phyloP scores from a whole-genome alignment of 1,140 invertebrate species.

The Harpegnathos saltator region DNA sequence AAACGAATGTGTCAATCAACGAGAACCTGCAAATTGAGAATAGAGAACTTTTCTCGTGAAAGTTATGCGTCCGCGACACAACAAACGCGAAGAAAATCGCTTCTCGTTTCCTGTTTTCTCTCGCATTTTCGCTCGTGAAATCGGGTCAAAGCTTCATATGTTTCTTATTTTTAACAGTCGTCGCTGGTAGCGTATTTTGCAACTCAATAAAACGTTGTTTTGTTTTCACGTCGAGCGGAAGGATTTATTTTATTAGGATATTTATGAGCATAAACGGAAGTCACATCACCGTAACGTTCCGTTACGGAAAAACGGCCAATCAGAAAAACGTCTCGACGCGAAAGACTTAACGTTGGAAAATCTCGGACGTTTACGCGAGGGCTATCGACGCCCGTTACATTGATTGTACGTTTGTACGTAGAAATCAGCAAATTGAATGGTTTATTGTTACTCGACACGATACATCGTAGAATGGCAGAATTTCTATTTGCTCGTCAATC shows the following conservation, averaged over 20 bases:
- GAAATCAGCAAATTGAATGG: slow-evolving; percentile 25
- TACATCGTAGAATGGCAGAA: background rate
- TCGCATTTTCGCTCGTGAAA: slow-evolving; percentile 2
- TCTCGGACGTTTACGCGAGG: background rate
- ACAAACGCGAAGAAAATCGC: background rate
- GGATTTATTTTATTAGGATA: background rate
- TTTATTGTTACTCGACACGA: slow-evolving; percentile 12
- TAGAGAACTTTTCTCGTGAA: background rate
- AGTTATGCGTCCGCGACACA: background rate
- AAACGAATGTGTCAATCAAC: background rate
- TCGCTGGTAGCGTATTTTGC: too few relatives aligned
- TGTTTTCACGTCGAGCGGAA: background rate
- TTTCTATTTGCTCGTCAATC: slow-evolving; percentile 29
- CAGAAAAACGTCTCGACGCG: background rate
- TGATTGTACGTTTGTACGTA: slow-evolving; percentile 17
- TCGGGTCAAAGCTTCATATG: background rate
- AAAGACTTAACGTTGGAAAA: slow-evolving; percentile 21
- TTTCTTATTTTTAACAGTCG: slow-evolving; percentile 2
- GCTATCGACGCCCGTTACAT: slow-evolving; percentile 6
- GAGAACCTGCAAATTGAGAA: background rate
- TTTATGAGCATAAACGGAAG: background rate
- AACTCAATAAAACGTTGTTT: background rate
- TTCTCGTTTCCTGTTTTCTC: background rate
- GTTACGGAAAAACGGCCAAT: background rate
- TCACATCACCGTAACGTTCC: background rate